phyloP scores from a whole-genome alignment of 2,888 invertebrate species.

The Aethes cnicana region DNA sequence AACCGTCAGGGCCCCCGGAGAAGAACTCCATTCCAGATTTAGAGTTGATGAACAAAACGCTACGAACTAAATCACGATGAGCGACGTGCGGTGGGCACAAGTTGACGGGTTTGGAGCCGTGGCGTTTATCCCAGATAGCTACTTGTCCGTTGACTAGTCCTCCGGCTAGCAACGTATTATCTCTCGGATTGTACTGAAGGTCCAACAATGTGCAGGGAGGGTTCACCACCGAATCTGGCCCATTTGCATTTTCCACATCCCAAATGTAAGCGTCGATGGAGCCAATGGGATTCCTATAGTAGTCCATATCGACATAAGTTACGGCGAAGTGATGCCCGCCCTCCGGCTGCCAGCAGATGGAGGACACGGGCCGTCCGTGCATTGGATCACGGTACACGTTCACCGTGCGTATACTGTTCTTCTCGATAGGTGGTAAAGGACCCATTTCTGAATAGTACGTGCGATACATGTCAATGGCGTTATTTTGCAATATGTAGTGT shows the following conservation, averaged over 20 bases:
- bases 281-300: slow-evolving; percentile 79
- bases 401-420: slow-evolving; percentile 87
- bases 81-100: slow-evolving; percentile 89
- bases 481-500: slow-evolving; percentile 93
- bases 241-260: slow-evolving; percentile 94
- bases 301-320: slow-evolving; percentile 90
- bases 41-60: slow-evolving; percentile 93
- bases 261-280: slow-evolving; percentile 85
- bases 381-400: slow-evolving; percentile 90
- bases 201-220: slow-evolving; percentile 88
- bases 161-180: slow-evolving; percentile 85
- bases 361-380: slow-evolving; percentile 85
- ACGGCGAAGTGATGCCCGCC: slow-evolving; percentile 90
- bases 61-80: slow-evolving; percentile 92
- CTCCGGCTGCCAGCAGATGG: slow-evolving; percentile 94
- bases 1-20: slow-evolving; percentile 94
- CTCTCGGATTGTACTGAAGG: slow-evolving; percentile 92
- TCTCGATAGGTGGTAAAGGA: slow-evolving; percentile 84
- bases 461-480: slow-evolving; percentile 95
- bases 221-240: slow-evolving; percentile 86
- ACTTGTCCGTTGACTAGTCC: slow-evolving; percentile 87
- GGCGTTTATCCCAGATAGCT: slow-evolving; percentile 89
- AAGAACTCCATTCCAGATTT: slow-evolving; percentile 97
- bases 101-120: slow-evolving; percentile 87
- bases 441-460: slow-evolving; percentile 90